These are phyloP conservation scores for Mnemiopsis leidyi DNA, from an alignment of 37 sponge, comb jelly and placozoan genomes.

Conservation along the genomic window DNA sequence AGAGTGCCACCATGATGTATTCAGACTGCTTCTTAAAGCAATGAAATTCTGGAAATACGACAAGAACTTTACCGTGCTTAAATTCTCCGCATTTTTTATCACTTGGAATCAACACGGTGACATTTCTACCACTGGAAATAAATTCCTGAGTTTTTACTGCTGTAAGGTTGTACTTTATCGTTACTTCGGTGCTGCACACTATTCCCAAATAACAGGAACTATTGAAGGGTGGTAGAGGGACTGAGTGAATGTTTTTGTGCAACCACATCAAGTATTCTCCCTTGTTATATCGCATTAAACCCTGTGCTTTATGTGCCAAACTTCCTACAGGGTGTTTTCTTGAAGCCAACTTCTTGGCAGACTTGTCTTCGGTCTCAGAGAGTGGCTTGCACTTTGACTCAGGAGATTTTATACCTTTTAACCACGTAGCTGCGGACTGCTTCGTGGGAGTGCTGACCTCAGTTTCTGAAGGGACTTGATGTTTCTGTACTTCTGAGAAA, in stretches of 20 bases:
- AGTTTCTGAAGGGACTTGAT: background rate
- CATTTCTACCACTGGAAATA: background rate
- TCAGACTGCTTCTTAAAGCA: background rate
- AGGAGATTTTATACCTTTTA: background rate
- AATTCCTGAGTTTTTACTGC: background rate
- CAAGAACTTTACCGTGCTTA: background rate
- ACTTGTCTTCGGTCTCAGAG: background rate
- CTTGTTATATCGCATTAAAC: background rate
- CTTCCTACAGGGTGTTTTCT: background rate
- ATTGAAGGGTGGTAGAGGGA: background rate
- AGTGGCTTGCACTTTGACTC: background rate
- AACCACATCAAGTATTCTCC: constrained; percentile 24
- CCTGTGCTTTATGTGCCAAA: background rate
- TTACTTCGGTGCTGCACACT: background rate
- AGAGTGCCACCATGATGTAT: background rate
- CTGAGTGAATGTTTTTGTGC: background rate
- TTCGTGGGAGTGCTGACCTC: background rate
- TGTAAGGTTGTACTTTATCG: background rate
- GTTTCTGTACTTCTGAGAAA: background rate
- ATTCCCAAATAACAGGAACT: background rate
- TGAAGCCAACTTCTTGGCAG: background rate
- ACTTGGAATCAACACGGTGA: background rate
- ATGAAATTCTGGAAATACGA: constrained; percentile 11
- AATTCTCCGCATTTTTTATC: background rate
- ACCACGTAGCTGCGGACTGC: background rate